Conservation (phyloP, 1,140 invertebrate species). For the Pachyrhynchus sulphureomaculatus region DNA sequence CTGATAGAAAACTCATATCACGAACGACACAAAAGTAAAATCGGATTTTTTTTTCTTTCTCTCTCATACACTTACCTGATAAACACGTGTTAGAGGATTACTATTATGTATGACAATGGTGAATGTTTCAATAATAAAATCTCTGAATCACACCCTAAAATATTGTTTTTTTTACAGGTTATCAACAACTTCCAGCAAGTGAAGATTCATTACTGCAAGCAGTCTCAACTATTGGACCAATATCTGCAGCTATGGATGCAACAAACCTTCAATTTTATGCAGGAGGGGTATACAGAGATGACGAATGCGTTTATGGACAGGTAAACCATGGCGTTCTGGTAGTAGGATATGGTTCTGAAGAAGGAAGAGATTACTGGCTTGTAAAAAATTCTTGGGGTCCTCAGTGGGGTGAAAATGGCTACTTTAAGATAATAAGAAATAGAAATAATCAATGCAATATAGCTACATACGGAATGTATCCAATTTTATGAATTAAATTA, state of each 20-base stretch:
- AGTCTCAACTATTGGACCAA: slow-evolving; percentile 84
- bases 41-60: too few relatives aligned
- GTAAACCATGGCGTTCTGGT: slow-evolving; percentile 87
- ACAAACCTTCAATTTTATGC: slow-evolving; percentile 50
- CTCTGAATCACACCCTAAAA: too few relatives aligned
- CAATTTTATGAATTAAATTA: slow-evolving; percentile 39
- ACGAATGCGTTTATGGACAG: slow-evolving; percentile 50
- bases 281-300: slow-evolving; percentile 34
- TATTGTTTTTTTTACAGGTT: slow-evolving; percentile 10
- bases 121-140: too few relatives aligned
- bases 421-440: slow-evolving; percentile 88
- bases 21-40: too few relatives aligned
- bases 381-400: slow-evolving; percentile 85
- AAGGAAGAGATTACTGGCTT: slow-evolving; percentile 74
- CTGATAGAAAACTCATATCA: too few relatives aligned
- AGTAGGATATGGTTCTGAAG: slow-evolving; percentile 77
- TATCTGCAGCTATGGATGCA: slow-evolving; percentile 90
- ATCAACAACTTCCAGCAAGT: slow-evolving; percentile 58
- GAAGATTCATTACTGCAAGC: slow-evolving; percentile 71
- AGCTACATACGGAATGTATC: slow-evolving; percentile 57
- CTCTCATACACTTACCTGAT: too few relatives aligned
- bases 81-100: too few relatives aligned
- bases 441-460: slow-evolving; percentile 85
- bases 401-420: slow-evolving; percentile 83
- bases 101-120: too few relatives aligned